Conservation (phyloP, 2,797 vertebrate species). For the Arremon brunneinucha region DNA sequence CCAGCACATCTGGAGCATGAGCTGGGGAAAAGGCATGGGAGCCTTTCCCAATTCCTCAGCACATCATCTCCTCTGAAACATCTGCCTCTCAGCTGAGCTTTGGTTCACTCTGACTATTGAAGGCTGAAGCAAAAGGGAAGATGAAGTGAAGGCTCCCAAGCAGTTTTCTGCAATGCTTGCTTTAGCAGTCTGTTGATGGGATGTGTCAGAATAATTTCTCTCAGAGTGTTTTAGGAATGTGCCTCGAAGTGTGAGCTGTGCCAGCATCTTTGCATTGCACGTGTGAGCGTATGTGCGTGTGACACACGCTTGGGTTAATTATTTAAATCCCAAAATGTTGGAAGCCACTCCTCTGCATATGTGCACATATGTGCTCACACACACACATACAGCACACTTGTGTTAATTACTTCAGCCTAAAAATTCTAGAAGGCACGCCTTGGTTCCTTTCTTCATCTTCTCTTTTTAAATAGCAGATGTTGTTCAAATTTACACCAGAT, state of each 20-base stretch:
- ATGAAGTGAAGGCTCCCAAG: not conserved
- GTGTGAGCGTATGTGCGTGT: not conserved
- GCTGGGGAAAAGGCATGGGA: not conserved
- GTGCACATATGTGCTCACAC: not conserved
- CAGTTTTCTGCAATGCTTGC: not conserved
- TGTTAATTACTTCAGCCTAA: not conserved
- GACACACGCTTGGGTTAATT: not conserved
- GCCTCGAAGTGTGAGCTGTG: not conserved
- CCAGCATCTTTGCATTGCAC: not conserved
- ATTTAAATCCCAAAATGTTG: not conserved
- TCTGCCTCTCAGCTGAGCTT: not conserved
- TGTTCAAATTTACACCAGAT: conserved; percentile 22
- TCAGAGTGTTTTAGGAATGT: not conserved
- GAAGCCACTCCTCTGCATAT: not conserved
- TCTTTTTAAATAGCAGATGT: not conserved
- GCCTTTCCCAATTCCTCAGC: not conserved
- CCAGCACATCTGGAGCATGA: not conserved
- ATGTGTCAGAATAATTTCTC: not conserved
- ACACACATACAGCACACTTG: not conserved
- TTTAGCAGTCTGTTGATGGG: not conserved
- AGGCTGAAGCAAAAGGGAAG: not conserved
- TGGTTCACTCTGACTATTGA: not conserved
- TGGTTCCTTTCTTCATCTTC: not conserved
- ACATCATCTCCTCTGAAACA: not conserved
- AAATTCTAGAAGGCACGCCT: not conserved